Evolutionary conservation across 2,888 invertebrate genomes (phyloP).

Genomic region (Metellina segmentata): DNA sequence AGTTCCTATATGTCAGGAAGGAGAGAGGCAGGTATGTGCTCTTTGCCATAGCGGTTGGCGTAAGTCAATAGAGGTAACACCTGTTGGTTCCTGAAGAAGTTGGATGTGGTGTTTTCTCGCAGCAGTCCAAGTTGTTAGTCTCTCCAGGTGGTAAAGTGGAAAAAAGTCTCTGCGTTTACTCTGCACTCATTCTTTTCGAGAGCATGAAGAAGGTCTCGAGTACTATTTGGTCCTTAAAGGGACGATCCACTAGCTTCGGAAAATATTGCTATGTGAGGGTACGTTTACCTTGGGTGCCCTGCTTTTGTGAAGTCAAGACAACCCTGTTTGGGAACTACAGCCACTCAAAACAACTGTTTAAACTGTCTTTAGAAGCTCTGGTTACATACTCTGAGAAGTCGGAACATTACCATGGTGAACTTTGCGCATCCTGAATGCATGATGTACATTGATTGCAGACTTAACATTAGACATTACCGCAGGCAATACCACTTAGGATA

Average conservation of each 20-base stretch:
- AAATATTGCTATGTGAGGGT: slow-evolving; percentile 62
- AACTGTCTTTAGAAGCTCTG: slow-evolving; percentile 10
- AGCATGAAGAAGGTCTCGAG: slow-evolving; percentile 51
- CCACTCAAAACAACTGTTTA: slow-evolving; percentile 43
- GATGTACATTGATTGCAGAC: too few relatives aligned
- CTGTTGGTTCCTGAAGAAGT: slow-evolving; percentile 70
- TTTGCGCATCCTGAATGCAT: too few relatives aligned
- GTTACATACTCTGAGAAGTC: slow-evolving; percentile 20
- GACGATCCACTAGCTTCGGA: slow-evolving; percentile 56
- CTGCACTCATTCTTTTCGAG: slow-evolving; percentile 67
- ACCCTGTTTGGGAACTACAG: slow-evolving; percentile 34
- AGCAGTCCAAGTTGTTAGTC: slow-evolving; percentile 63
- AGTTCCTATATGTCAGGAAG: slow-evolving; percentile 31
- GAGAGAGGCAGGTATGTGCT: slow-evolving; percentile 58
- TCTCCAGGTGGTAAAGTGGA: slow-evolving; percentile 73
- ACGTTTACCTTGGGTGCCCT: slow-evolving; percentile 67
- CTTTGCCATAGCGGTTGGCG: slow-evolving; percentile 72
- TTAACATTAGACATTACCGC: too few relatives aligned
- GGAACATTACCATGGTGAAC: too few relatives aligned
- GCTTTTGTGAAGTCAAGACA: slow-evolving; percentile 17
- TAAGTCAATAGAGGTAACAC: slow-evolving; percentile 73
- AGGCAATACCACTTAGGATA: too few relatives aligned
- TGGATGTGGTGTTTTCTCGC: slow-evolving; percentile 72
- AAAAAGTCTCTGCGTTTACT: slow-evolving; percentile 61
- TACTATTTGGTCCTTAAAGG: slow-evolving; percentile 54